Evolutionary conservation across 2,888 invertebrate species (phyloP), one percentile per base, ranked within the genome.

Genomic region (Abrostola tripartita): DNA sequence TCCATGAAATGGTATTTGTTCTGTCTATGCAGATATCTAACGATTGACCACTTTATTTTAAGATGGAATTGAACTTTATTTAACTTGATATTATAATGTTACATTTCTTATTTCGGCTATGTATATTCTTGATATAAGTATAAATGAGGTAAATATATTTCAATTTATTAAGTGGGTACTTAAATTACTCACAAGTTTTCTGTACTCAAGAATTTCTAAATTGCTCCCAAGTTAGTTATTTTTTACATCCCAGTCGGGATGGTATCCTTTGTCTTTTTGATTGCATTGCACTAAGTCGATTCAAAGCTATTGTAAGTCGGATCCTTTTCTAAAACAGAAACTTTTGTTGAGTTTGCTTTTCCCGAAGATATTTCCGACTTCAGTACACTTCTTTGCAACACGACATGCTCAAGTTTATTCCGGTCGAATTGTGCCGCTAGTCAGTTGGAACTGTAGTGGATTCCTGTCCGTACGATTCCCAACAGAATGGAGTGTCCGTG

Each of bases 1-100:
- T 78, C 77, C 60, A 69, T 77, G 77, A 73, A 80, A 79, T 78
- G 68, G 72, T 72, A 76, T 83, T 83, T 76, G 77, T 78, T 83
- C 79, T 79, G 71, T 65, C 54, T 55, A 55, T 76, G 63, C 71
- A 65, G 68, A 68, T 69, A 70, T 62, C 66, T 69, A 37, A 73
- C 62, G 63, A 58, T 65, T 69, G 67, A 59, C 58, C 57, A 69
- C 52, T 59, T 61, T 54, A 44, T 53, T 58, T 57, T 51, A 14
- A 60, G 58, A 35, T 24, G 52, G 61, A 63, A 73, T 52, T 58
- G 52, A 69, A 65, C 24, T 24, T 1, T 72, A 41, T 61, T 57
- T 11, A 7, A 1, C 61, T 59, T 10, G 47, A 11, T 36, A 8
- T 53, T 54, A 37, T 36, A 6, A 37, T 0, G 47, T 12, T 61